phyloP scores from a whole-genome alignment of 2,797 vertebrate species.

The Iguana delicatissima region DNA sequence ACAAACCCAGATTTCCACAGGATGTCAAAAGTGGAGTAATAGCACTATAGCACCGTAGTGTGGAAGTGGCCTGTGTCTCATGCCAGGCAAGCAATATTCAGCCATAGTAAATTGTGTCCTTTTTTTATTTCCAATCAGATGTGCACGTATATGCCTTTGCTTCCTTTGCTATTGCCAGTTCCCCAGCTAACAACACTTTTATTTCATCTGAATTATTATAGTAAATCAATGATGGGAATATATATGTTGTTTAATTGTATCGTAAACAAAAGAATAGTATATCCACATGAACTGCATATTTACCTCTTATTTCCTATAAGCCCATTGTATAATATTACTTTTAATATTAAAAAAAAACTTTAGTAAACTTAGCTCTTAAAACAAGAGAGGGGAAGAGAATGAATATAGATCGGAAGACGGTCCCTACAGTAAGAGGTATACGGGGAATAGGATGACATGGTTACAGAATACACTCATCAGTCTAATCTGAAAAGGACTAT shows the following conservation, averaged over 20 bases:
- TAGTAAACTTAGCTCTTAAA: slow-evolving; percentile 51
- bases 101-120: too few relatives aligned
- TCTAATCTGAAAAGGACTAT: slow-evolving; percentile 75
- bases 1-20: too few relatives aligned
- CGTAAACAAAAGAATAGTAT: background rate
- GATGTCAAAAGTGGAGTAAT: too few relatives aligned
- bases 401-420: slow-evolving; percentile 46
- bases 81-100: too few relatives aligned
- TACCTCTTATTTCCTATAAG: slow-evolving; percentile 66
- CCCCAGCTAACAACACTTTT: background rate
- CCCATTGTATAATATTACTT: slow-evolving; percentile 63
- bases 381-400: slow-evolving; percentile 66
- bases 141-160: too few relatives aligned
- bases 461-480: slow-evolving; percentile 63
- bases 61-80: too few relatives aligned
- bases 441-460: slow-evolving; percentile 65
- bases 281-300: slow-evolving; percentile 34
- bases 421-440: slow-evolving; percentile 54
- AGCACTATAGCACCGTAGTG: too few relatives aligned
- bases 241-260: background rate
- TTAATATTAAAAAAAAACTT: slow-evolving; percentile 60
- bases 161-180: too few relatives aligned
- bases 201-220: background rate
- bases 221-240: background rate
- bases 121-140: too few relatives aligned